Evolutionary conservation across 2,797 vertebrate genomes (phyloP).

Genomic region (Columba guinea): DNA sequence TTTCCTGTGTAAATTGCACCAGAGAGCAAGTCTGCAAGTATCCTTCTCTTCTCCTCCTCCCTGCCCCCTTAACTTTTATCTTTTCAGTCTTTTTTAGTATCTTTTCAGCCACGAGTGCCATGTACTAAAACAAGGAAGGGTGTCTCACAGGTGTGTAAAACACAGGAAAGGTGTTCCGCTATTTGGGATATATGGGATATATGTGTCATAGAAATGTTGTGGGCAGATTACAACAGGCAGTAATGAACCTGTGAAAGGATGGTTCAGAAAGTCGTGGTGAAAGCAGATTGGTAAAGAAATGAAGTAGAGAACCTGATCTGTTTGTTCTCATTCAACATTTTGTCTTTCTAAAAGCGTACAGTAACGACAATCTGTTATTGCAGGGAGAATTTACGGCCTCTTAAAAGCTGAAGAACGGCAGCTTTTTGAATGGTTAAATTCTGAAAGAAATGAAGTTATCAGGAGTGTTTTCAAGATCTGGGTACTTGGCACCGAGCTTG

Average conservation of each 20-base stretch:
- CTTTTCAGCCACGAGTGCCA: background rate
- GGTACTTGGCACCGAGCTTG: background rate
- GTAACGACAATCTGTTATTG: background rate
- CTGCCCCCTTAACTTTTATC: background rate
- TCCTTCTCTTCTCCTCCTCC: background rate
- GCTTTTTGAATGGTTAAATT: background rate
- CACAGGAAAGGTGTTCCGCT: background rate
- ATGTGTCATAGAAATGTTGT: background rate
- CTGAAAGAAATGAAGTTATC: background rate
- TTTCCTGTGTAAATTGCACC: background rate
- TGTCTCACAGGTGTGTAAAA: background rate
- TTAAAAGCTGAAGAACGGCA: background rate
- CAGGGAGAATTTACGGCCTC: background rate
- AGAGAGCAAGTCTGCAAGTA: background rate
- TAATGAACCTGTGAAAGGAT: background rate
- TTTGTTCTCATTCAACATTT: background rate
- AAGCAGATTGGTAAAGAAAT: background rate
- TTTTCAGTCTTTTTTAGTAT: background rate
- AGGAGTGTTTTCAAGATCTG: background rate
- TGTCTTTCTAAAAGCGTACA: background rate
- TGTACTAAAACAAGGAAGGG: background rate
- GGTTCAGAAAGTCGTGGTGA: background rate
- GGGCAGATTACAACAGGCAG: background rate
- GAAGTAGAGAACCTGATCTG: background rate
- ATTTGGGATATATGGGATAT: background rate